Conservation (phyloP, 2,113 vertebrate genomes). For the Daboia siamensis region DNA sequence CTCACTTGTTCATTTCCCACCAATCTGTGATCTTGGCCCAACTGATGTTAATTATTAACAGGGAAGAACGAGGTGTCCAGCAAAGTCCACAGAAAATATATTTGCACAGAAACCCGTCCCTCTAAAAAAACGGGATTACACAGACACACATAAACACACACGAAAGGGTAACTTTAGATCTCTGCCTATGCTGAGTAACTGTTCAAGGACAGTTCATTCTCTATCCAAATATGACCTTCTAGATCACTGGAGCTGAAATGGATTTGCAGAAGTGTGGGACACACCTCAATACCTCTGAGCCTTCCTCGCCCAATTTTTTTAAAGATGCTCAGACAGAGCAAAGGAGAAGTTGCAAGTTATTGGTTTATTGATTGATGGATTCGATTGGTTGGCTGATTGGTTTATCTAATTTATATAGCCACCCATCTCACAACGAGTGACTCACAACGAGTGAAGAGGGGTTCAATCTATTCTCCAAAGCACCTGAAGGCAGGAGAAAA, state of each 20-base stretch:
- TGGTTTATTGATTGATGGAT: not conserved
- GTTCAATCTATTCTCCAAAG: no score
- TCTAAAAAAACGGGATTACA: not conserved
- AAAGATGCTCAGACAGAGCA: not conserved
- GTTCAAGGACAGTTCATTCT: not conserved
- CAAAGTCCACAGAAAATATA: constrained; percentile 35
- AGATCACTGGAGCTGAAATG: not conserved
- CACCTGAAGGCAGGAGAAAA: no score
- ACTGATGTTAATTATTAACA: constrained; percentile 61
- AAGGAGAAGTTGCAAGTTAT: not conserved
- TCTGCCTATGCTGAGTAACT: not conserved
- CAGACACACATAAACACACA: not conserved
- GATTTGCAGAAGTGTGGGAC: not conserved
- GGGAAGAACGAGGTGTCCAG: constrained; percentile 10
- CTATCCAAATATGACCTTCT: not conserved
- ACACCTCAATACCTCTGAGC: not conserved
- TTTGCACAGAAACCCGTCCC: constrained; percentile 41
- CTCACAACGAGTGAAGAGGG: no score
- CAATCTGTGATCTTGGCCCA: not conserved
- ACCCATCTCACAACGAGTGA: not conserved
- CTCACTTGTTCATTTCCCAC: not conserved
- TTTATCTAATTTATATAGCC: not conserved
- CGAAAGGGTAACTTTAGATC: not conserved
- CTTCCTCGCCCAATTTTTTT: not conserved
- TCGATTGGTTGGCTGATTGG: no score